Base-by-base conservation (phyloP, 2,888 invertebrate genomes). In the Halictus ligatus region DNA sequence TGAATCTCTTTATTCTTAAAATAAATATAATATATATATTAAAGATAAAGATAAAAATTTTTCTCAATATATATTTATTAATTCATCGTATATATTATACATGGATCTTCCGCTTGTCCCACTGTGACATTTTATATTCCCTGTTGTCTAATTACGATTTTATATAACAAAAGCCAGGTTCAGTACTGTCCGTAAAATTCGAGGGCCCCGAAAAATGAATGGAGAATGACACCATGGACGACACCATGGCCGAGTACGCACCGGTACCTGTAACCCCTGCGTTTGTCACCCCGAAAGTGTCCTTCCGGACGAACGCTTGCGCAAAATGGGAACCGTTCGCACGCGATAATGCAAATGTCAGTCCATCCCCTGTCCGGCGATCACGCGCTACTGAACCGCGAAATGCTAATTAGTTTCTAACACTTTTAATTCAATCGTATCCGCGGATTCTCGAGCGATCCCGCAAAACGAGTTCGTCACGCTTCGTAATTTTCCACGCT, bases 221-320 rank as follows among this genome's bases (percentile, higher is more conserved):
- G 78, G 10, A 29, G 64, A 29, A 64, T 35, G 35, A 67, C 35
- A 67, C 73, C 29, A 7, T 58, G 40, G 79, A 75, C 48, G 82
- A 84, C 35, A 75, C 25, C 74, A 18, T 2, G 46, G 46, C 67
- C 15, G 71, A 54, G 78, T 50, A 82, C 77, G 74, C 84, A 69
- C 46, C 85, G 79, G 80, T 89, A 90, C 90, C 90, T 90, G 90
- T 87, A 85, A 69, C 88, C 90, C 90, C 80, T 60, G 64, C 84
- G 80, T 84, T 80, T 83, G 85, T 78, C 89, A 89, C 91, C 91
- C 89, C 88, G 85, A 89, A 91, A 92, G 90, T 91, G 92, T 94
- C 94, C 92, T 94, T 93, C 92, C 94, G 86, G 91, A 77, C 92
- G 93, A 93, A 94, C 94, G 94, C 94, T 90, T 86, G 43, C 85